Percentiles rank a stretch among this genome's conserved stretches.
phyloP scores from a whole-genome alignment of 2,797 vertebrate species.

The Argya squamiceps region DNA sequence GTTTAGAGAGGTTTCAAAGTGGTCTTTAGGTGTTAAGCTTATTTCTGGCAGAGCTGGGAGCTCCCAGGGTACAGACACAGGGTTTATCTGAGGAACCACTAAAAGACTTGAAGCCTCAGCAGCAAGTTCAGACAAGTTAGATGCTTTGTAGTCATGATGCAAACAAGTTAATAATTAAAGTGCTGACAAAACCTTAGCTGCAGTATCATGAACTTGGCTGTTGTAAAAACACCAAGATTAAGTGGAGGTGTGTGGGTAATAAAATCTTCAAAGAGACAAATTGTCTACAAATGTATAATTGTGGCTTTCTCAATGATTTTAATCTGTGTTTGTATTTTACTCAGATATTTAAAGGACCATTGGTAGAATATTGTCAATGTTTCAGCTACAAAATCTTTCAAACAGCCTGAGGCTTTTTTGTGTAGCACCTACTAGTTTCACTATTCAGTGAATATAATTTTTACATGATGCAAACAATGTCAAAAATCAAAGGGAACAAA shows the following conservation, averaged over 20 bases:
- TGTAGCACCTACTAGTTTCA: constrained; percentile 26
- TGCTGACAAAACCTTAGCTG: constrained; percentile 42
- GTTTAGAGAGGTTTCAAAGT: not conserved
- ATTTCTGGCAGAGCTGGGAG: not conserved
- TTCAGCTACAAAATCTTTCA: constrained; percentile 59
- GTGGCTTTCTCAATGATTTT: constrained; percentile 59
- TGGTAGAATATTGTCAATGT: constrained; percentile 30
- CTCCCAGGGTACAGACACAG: not conserved
- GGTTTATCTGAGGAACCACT: not conserved
- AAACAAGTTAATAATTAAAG: constrained; percentile 61
- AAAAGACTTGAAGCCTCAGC: not conserved
- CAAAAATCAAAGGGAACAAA: constrained; percentile 1
- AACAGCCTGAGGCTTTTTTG: constrained; percentile 50
- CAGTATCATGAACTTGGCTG: constrained; percentile 24
- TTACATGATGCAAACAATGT: constrained; percentile 57
- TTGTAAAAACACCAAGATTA: constrained; percentile 59
- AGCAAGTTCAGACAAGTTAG: constrained; percentile 10
- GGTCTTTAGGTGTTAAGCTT: not conserved
- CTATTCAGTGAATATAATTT: constrained; percentile 24
- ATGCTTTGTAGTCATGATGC: not conserved
- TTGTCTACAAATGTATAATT: constrained; percentile 63
- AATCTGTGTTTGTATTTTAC: constrained; percentile 57
- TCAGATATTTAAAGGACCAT: constrained; percentile 39
- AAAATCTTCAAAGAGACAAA: constrained; percentile 64
- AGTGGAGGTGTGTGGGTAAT: constrained; percentile 47